Conservation (phyloP, 2,797 vertebrate genomes). For the Anabacerthia variegaticeps region DNA sequence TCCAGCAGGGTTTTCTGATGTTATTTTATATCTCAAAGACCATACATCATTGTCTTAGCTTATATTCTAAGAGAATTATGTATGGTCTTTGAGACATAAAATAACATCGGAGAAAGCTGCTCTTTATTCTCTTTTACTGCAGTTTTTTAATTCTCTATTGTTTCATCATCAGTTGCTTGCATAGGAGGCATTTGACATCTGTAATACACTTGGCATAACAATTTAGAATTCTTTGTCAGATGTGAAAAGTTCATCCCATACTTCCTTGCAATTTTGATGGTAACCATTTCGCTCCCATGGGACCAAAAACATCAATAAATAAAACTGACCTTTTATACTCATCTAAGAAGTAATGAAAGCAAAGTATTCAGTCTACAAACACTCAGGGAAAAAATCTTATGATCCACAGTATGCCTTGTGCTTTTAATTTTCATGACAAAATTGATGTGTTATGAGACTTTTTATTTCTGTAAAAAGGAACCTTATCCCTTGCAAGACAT, state of each 20-base stretch:
- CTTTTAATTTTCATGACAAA: constrained; percentile 11
- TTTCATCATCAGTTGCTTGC: not conserved
- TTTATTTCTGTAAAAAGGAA: not conserved
- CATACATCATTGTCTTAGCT: not conserved
- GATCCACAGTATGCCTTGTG: not conserved
- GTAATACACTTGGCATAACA: not conserved
- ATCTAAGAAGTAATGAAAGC: not conserved
- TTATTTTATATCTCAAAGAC: not conserved
- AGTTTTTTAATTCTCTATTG: not conserved
- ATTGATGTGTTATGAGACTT: constrained; percentile 2
- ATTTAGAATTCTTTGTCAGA: not conserved
- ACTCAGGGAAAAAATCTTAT: not conserved
- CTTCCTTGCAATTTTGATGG: not conserved
- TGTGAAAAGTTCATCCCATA: not conserved
- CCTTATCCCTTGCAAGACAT: constrained; percentile 9
- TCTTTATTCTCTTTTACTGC: not conserved
- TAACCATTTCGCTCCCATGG: not conserved
- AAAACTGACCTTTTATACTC: constrained; percentile 21
- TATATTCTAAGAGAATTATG: not conserved
- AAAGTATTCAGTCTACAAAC: not conserved
- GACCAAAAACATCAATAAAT: not conserved
- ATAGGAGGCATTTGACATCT: not conserved
- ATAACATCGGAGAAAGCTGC: not conserved
- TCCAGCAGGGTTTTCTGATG: not conserved
- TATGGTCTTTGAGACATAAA: not conserved